phyloP scores from a whole-genome alignment of 2,888 invertebrate genomes.

The Eristalis arbustorum region DNA sequence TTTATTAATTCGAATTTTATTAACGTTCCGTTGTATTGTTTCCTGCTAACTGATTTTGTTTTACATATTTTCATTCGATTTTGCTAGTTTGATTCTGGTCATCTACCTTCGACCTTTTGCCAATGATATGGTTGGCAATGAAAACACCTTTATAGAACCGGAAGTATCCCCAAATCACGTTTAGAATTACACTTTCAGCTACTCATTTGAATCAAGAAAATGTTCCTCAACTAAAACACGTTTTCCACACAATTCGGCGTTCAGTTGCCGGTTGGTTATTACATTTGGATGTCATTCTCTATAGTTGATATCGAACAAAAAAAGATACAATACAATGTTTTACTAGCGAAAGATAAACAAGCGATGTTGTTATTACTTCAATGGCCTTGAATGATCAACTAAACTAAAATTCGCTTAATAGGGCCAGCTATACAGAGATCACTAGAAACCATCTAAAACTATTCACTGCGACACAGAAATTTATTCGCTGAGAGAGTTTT shows the following conservation, averaged over 20 bases:
- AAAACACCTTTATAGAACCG: not conserved
- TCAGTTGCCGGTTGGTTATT: not conserved
- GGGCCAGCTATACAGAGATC: not conserved
- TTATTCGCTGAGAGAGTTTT: not conserved
- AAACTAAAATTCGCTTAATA: not conserved
- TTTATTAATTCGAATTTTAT: no score
- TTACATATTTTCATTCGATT: not conserved
- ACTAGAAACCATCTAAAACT: not conserved
- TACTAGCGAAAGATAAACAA: not conserved
- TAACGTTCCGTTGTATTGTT: no score
- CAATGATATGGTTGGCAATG: not conserved
- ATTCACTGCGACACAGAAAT: not conserved
- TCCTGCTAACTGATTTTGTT: no score
- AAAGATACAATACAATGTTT: not conserved
- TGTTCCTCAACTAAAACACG: not conserved
- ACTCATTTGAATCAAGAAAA: not conserved
- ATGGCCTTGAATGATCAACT: not conserved
- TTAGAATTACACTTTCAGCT: not conserved
- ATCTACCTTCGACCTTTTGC: not conserved
- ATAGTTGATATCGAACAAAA: not conserved
- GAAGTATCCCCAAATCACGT: no score
- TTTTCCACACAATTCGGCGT: not conserved
- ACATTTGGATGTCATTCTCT: not conserved
- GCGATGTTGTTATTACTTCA: not conserved
- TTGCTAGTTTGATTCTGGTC: not conserved